Percentiles rank a stretch among this genome's conserved stretches.
These are phyloP conservation scores for Drosophila paranaensis DNA, from an alignment of 2,888 invertebrate species.

Conservation along the genomic window DNA sequence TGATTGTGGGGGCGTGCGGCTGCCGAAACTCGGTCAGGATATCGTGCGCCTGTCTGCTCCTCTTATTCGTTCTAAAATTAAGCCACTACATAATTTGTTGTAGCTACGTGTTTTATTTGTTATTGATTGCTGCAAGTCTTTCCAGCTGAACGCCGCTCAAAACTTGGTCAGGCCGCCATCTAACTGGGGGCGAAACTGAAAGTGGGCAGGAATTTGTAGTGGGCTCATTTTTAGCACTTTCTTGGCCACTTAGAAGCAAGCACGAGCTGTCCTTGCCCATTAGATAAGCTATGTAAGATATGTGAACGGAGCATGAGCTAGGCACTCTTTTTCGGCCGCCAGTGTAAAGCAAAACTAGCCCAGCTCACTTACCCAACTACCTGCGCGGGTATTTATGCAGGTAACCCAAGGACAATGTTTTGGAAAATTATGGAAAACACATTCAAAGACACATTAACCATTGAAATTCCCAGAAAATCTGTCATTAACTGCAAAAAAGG, in stretches of 20 bases:
- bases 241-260: slow-evolving; percentile 12
- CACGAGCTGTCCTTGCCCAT: slow-evolving; percentile 4
- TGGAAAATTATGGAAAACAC: slow-evolving; percentile 38
- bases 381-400: slow-evolving; percentile 48
- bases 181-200: background rate
- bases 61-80: slow-evolving; percentile 66
- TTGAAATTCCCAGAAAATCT: slow-evolving; percentile 58
- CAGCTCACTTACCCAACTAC: slow-evolving; percentile 43
- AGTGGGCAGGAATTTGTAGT: background rate
- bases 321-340: slow-evolving; percentile 43
- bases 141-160: slow-evolving; percentile 47
- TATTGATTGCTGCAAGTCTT: slow-evolving; percentile 67
- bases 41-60: slow-evolving; percentile 53
- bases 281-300: background rate
- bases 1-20: slow-evolving; percentile 14
- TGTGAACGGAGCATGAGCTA: background rate
- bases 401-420: slow-evolving; percentile 37
- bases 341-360: slow-evolving; percentile 38
- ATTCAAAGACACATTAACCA: slow-evolving; percentile 19
- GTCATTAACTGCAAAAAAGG: slow-evolving; percentile 40
- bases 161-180: slow-evolving; percentile 12
- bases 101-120: slow-evolving; percentile 52
- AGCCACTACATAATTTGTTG: slow-evolving; percentile 61
- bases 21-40: slow-evolving; percentile 70
- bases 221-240: slow-evolving; percentile 23